phyloP scores from a whole-genome alignment of 1,140 invertebrate genomes.

The Ladona fulva region DNA sequence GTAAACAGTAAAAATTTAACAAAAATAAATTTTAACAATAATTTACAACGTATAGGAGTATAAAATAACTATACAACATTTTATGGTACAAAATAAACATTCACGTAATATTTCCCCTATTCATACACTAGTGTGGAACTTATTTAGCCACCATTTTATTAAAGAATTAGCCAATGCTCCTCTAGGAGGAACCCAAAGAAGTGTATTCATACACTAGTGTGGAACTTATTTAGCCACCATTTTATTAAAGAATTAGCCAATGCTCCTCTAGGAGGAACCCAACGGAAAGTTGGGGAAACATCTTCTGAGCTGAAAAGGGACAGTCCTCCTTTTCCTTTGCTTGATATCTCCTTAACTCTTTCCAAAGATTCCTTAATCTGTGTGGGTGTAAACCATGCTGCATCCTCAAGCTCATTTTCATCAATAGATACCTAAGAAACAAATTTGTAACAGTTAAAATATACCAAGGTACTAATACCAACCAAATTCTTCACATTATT shows the following conservation, averaged over 20 bases:
- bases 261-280: constrained; percentile 42
- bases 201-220: background rate
- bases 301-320: background rate
- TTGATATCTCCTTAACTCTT: constrained; percentile 27
- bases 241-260: constrained; percentile 45
- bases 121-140: background rate
- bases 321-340: constrained; percentile 17
- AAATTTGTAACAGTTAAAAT: constrained; percentile 20
- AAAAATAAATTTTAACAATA: no score
- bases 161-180: constrained; percentile 45
- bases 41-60: no score
- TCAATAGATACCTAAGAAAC: constrained; percentile 38
- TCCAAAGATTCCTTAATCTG: constrained; percentile 35
- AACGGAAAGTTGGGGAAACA: constrained; percentile 29
- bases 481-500: no score
- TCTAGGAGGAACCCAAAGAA: constrained; percentile 41
- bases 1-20: no score
- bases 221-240: constrained; percentile 32
- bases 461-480: no score
- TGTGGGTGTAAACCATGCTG: constrained; percentile 42
- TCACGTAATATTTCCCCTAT: no score
- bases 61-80: no score
- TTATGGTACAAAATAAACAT: no score
- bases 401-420: constrained; percentile 44
- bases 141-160: constrained; percentile 38